Evolutionary conservation across 2,888 invertebrate species (phyloP), one percentile per base, ranked within the genome.

Genomic region (Agapostemon virescens): DNA sequence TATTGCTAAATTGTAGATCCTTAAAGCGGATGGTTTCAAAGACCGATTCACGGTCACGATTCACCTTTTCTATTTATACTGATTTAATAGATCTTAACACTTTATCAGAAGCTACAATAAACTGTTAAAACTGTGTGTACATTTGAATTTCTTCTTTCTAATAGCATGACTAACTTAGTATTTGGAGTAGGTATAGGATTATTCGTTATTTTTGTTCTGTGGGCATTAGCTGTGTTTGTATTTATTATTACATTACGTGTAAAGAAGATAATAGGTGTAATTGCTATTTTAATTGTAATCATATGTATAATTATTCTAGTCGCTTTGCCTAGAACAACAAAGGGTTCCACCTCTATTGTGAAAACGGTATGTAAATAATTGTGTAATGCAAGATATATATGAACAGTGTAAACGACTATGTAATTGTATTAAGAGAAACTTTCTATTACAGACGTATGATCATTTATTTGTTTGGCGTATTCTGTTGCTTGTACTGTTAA

Each of bases 221-320:
- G 96, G 96, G 93, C 95, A 85, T 88, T 94, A 77, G 94, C 95
- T 45, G 92, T 95, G 55, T 90, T 95, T 87, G 90, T 95, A 86
- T 96, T 95, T 88, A 94, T 95, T 89, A 92, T 96, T 71, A 95
- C 96, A 2, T 93, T 95, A 64, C 94, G 95, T 88, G 95, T 95
- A 58, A 95, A 95, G 84, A 95, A 95, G 91, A 94, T 93, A 89
- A 92, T 96, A 81, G 61, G 61, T 20, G 94, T 95, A 91, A 92
- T 95, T 84, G 94, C 94, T 66, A 89, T 96, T 75, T 90, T 93
- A 66, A 88, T 94, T 84, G 94, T 95, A 40, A 90, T 94, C 58
- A 66, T 94, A 83, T 87, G 95, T 78, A 95, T 96, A 42, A 89
- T 95, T 63, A 90, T 95, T 84, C 92, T 96, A 81, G 88, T 95